Conservation (phyloP, 2,797 vertebrate genomes). For the Loris lydekkerianus region DNA sequence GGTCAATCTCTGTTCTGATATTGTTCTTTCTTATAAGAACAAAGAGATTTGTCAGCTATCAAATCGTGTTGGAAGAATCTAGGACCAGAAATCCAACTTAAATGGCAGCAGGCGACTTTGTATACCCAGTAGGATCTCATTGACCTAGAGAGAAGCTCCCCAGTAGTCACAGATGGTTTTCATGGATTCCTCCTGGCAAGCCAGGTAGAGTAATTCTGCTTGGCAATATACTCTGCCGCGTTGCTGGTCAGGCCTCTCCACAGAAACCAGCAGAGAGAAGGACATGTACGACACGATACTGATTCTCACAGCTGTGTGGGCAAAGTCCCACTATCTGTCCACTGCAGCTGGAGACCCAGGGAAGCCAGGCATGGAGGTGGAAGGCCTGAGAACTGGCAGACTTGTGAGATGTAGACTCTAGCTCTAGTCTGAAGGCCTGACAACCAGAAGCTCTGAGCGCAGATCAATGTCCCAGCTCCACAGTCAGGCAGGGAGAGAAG, state of each 20-base stretch:
- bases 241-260: background rate
- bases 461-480: background rate
- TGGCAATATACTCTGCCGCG: background rate
- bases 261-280: background rate
- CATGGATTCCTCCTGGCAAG: background rate
- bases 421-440: background rate
- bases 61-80: constrained; percentile 42
- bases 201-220: background rate
- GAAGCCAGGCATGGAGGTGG: background rate
- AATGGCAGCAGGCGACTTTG: background rate
- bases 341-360: background rate
- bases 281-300: background rate
- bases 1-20: background rate
- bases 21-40: background rate
- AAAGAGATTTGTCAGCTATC: background rate
- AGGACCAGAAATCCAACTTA: background rate
- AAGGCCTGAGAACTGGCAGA: background rate
- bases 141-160: background rate
- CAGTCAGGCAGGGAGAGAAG: background rate
- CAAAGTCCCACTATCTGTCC: background rate
- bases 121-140: background rate
- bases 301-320: background rate
- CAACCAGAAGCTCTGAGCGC: background rate
- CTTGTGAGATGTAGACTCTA: background rate
- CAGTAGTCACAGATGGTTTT: background rate